Percentiles rank a stretch among this genome's conserved stretches.
Conservation (phyloP, 1,140 invertebrate species). For the Orius laevigatus region DNA sequence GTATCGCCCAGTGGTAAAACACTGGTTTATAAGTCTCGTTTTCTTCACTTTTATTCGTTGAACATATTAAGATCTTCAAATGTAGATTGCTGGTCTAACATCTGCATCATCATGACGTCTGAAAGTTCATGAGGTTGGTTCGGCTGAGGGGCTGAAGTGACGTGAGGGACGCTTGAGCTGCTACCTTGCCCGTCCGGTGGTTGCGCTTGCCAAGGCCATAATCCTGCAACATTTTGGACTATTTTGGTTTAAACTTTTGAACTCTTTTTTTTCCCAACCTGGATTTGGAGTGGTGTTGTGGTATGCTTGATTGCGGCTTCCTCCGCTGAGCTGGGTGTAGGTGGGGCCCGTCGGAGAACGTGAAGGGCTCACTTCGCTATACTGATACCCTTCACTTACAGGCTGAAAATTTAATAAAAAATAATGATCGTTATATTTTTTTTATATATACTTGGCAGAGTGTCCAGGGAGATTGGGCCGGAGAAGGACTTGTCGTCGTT, state of each 20-base stretch:
- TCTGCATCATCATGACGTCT: constrained; percentile 74
- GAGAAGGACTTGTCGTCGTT: constrained; percentile 43
- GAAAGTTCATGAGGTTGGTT: constrained; percentile 57
- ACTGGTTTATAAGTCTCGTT: no score
- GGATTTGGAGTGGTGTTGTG: constrained; percentile 15
- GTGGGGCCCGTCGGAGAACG: constrained; percentile 65
- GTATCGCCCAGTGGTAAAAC: no score
- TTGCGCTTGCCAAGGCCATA: constrained; percentile 51
- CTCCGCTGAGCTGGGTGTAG: constrained; percentile 55
- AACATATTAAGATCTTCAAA: constrained; percentile 92
- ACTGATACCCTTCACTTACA: constrained; percentile 42
- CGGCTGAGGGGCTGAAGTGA: constrained; percentile 30
- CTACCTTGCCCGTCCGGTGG: constrained; percentile 21
- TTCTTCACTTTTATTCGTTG: constrained; percentile 31
- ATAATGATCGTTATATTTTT: not conserved
- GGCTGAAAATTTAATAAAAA: not conserved
- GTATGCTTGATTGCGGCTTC: constrained; percentile 38
- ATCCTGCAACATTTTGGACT: constrained; percentile 24
- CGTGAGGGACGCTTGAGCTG: constrained; percentile 25
- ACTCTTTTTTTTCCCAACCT: not conserved
- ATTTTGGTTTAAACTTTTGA: not conserved
- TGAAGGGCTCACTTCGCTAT: constrained; percentile 65
- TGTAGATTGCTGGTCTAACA: constrained; percentile 63
- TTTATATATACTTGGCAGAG: constrained; percentile 23
- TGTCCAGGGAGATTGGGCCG: constrained; percentile 38